Percentiles rank a stretch among this genome's conserved stretches.
These are phyloP conservation scores for Caenorhabditis sp. DNA, from an alignment of 2,888 invertebrate species.

Conservation along the genomic window DNA sequence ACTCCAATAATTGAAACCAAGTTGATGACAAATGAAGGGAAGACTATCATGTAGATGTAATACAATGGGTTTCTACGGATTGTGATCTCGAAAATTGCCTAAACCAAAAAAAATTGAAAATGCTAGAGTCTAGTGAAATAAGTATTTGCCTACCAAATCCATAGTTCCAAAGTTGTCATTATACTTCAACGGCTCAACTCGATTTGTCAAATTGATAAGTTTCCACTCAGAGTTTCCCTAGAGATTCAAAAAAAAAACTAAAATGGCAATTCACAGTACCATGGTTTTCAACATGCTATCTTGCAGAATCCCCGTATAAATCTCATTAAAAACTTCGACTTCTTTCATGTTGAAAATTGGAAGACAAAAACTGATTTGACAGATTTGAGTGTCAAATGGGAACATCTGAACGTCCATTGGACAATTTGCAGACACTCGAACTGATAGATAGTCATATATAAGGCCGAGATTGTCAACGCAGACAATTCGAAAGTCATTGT, in stretches of 20 bases:
- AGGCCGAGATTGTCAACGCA: background rate
- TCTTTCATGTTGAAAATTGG: constrained; percentile 30
- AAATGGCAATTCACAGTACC: constrained; percentile 26
- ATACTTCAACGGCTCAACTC: constrained; percentile 24
- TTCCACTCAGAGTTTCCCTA: constrained; percentile 63
- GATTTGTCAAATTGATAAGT: constrained; percentile 26
- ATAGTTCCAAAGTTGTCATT: constrained; percentile 38
- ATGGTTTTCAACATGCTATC: background rate
- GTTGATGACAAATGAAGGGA: constrained; percentile 52
- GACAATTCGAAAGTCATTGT: constrained; percentile 41
- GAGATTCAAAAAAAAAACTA: background rate
- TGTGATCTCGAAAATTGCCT: constrained; percentile 14
- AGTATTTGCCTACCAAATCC: too few relatives aligned
- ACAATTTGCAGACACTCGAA: constrained; percentile 39
- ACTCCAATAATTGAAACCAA: constrained; percentile 44
- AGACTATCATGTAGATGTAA: constrained; percentile 54
- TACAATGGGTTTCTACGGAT: constrained; percentile 38
- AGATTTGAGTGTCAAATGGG: constrained; percentile 51
- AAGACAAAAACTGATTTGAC: constrained; percentile 35
- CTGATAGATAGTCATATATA: constrained; percentile 33
- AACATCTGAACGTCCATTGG: constrained; percentile 46
- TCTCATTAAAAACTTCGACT: constrained; percentile 36
- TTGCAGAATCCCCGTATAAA: constrained; percentile 35
- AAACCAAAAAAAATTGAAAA: too few relatives aligned
- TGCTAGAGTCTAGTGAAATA: too few relatives aligned